These are phyloP conservation scores for Andrena praecox DNA, from an alignment of 2,888 invertebrate species.

Conservation along the genomic window DNA sequence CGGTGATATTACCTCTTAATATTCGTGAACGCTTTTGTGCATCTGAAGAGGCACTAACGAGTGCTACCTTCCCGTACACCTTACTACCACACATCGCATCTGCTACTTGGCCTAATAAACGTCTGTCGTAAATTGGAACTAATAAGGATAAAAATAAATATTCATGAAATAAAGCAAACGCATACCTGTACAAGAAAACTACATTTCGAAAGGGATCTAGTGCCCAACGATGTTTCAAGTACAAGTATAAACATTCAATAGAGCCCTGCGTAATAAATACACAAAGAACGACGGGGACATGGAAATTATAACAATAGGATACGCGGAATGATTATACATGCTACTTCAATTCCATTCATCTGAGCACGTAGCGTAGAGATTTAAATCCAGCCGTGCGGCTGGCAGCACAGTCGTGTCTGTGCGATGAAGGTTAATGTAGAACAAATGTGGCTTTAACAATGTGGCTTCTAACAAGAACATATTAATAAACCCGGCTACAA, in stretches of 20 bases:
- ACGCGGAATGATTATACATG: constrained; percentile 28
- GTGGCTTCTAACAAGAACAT: constrained; percentile 18
- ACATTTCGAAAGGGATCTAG: background rate
- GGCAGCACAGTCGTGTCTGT: constrained; percentile 1
- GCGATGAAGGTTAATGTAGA: constrained; percentile 8
- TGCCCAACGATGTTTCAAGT: background rate
- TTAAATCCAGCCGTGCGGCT: constrained; percentile 32
- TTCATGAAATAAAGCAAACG: too few relatives aligned
- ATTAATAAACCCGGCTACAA: constrained; percentile 30
- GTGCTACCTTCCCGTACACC: too few relatives aligned
- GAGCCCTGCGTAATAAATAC: constrained; percentile 34
- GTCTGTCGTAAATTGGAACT: too few relatives aligned
- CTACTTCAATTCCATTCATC: constrained; percentile 41
- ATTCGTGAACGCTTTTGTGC: too few relatives aligned
- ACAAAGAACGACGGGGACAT: constrained; percentile 25
- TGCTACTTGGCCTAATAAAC: too few relatives aligned
- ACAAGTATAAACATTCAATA: constrained; percentile 22
- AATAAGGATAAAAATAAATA: too few relatives aligned
- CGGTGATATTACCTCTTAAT: too few relatives aligned
- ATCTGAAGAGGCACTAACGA: too few relatives aligned
- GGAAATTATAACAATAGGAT: constrained; percentile 35
- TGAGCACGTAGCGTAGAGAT: constrained; percentile 17
- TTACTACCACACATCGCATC: too few relatives aligned
- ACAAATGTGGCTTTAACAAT: constrained; percentile 25
- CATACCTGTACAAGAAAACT: too few relatives aligned